These are phyloP conservation scores for Oryzias curvinotus DNA, from an alignment of 2,113 vertebrate species.

Conservation along the genomic window DNA sequence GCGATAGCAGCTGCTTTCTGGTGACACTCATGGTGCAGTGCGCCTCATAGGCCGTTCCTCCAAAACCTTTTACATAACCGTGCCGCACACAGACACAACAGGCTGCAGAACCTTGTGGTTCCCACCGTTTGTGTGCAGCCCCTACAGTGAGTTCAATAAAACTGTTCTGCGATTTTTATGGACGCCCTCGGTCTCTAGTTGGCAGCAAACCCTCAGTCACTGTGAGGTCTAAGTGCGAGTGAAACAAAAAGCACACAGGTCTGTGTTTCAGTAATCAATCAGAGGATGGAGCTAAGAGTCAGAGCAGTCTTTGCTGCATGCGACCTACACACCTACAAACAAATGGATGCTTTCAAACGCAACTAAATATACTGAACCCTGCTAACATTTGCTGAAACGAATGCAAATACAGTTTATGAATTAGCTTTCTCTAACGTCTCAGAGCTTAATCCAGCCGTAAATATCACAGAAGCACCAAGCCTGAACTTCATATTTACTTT, in stretches of 20 bases:
- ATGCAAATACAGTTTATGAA: no score
- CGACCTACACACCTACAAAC: no score
- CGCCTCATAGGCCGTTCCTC: background rate
- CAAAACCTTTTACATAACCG: background rate
- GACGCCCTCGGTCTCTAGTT: slow-evolving; percentile 29
- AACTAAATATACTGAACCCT: no score
- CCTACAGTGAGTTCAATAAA: slow-evolving; percentile 16
- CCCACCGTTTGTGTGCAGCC: slow-evolving; percentile 3
- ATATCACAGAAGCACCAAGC: no score
- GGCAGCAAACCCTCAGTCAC: slow-evolving; percentile 47
- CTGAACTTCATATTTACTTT: no score
- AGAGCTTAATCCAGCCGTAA: no score
- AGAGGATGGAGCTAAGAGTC: slow-evolving; percentile 13
- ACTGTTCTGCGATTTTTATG: slow-evolving; percentile 35
- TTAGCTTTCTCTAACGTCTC: no score
- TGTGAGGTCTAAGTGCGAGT: slow-evolving; percentile 32
- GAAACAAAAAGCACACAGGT: slow-evolving; percentile 42
- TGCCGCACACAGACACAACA: slow-evolving; percentile 2
- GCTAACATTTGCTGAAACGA: no score
- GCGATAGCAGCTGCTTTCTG: slow-evolving; percentile 8
- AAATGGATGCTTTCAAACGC: no score
- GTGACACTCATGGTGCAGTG: background rate
- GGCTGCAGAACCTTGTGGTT: background rate
- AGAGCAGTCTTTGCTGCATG: background rate
- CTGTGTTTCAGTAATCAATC: slow-evolving; percentile 48